Percentiles rank a stretch among this genome's conserved stretches.
Evolutionary conservation across 1,140 invertebrate genomes (phyloP).

Genomic region (Drosophila pandora): DNA sequence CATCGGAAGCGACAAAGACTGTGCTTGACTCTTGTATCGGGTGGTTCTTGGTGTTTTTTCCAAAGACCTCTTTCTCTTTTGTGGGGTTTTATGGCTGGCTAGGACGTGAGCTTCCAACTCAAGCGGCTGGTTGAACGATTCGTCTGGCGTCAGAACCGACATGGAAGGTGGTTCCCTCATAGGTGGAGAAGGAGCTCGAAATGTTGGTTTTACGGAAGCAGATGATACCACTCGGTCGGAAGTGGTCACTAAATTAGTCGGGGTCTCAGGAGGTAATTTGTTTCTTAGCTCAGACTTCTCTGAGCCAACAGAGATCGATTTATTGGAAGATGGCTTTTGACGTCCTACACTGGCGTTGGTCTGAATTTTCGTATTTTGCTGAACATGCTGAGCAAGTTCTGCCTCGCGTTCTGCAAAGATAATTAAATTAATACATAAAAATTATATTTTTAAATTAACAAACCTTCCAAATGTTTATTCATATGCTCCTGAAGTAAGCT

Average conservation of each 20-base stretch:
- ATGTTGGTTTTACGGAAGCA: background rate
- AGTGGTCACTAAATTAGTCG: background rate
- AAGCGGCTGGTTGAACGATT: constrained; percentile 28
- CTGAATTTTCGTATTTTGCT: background rate
- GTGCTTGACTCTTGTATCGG: background rate
- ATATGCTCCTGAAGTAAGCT: constrained; percentile 55
- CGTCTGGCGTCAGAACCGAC: background rate
- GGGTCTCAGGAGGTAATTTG: background rate
- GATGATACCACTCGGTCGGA: background rate
- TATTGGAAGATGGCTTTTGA: background rate
- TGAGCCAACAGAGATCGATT: background rate
- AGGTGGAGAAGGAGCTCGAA: background rate
- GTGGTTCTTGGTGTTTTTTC: background rate
- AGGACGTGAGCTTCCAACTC: constrained; percentile 50
- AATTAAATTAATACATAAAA: background rate
- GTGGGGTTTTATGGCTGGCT: constrained; percentile 15
- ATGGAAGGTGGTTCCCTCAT: background rate
- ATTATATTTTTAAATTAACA: background rate
- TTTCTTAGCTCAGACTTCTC: background rate
- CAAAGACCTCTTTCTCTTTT: constrained; percentile 2
- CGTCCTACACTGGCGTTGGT: background rate
- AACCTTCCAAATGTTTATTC: constrained; percentile 52
- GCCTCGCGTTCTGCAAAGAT: constrained; percentile 37
- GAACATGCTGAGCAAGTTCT: constrained; percentile 25
- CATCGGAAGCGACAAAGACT: background rate